Evolutionary conservation across 2,888 invertebrate species (phyloP).

Genomic region (Omphaloscelis lunosa): DNA sequence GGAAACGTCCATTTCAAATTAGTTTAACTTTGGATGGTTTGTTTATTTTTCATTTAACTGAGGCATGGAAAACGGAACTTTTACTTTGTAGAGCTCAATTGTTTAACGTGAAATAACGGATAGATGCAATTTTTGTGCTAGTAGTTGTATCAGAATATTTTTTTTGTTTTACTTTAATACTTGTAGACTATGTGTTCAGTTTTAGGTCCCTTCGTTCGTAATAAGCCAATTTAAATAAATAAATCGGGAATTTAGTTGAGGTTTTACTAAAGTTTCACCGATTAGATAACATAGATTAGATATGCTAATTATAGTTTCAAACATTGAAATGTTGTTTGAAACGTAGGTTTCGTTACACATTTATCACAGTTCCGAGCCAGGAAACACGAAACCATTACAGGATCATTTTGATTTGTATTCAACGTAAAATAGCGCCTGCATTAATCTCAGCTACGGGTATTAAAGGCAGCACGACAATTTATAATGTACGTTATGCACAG

Average conservation of each 20-base stretch:
- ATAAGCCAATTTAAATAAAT: not conserved
- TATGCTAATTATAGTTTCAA: not conserved
- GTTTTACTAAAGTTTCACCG: not conserved
- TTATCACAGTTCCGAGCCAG: not conserved
- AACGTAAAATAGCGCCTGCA: slow-evolving; percentile 23
- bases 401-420: slow-evolving; percentile 39
- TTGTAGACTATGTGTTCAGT: not conserved
- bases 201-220: not conserved
- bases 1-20: slow-evolving; percentile 76
- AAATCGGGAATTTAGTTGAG: not conserved
- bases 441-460: slow-evolving; percentile 47
- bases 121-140: slow-evolving; percentile 41
- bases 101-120: slow-evolving; percentile 50
- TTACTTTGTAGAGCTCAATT: slow-evolving; percentile 49
- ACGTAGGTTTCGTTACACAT: not conserved
- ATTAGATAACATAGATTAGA: not conserved
- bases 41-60: slow-evolving; percentile 71
- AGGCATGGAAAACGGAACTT: slow-evolving; percentile 49
- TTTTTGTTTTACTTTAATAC: slow-evolving; percentile 7
- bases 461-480: slow-evolving; percentile 54
- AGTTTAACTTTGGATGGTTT: slow-evolving; percentile 72
- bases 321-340: slow-evolving; percentile 1
- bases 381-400: slow-evolving; percentile 10
- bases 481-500: slow-evolving; percentile 74
- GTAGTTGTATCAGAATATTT: slow-evolving; percentile 14